Evolutionary conservation across 1,140 invertebrate species (phyloP).

Genomic region (Tetranychus cinnabarinus): DNA sequence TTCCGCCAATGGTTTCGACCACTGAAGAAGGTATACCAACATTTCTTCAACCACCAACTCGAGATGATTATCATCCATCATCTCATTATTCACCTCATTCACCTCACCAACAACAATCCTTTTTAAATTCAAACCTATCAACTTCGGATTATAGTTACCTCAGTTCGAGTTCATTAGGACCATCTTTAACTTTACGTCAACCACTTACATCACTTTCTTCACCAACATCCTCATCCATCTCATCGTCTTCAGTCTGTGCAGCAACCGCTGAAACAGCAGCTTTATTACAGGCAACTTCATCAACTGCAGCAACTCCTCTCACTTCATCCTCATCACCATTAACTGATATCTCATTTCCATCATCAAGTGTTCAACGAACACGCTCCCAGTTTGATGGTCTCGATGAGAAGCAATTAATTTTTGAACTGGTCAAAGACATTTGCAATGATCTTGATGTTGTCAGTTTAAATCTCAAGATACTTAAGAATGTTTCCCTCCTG

Average conservation of each 20-base stretch:
- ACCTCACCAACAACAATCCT: too few relatives aligned
- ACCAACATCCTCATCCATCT: background rate
- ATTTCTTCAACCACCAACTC: constrained; percentile 32
- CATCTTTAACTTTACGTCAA: constrained; percentile 1
- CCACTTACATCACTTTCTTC: background rate
- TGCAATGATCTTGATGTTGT: constrained; percentile 83
- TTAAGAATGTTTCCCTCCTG: constrained; percentile 78
- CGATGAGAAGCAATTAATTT: constrained; percentile 81
- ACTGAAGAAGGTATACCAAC: constrained; percentile 72
- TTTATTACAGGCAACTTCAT: too few relatives aligned
- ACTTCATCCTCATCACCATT: background rate
- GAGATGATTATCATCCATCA: background rate
- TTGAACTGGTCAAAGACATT: constrained; percentile 86
- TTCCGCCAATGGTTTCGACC: constrained; percentile 66
- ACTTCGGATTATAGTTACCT: background rate
- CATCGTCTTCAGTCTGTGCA: constrained; percentile 12
- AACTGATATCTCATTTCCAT: constrained; percentile 2
- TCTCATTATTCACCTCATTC: background rate
- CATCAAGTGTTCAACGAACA: constrained; percentile 35
- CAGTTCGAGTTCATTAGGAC: background rate
- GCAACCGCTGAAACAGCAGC: background rate
- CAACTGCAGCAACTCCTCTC: background rate
- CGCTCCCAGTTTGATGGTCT: constrained; percentile 58
- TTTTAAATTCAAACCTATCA: background rate
- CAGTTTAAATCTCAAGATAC: constrained; percentile 79